phyloP scores from a whole-genome alignment of 2,113 vertebrate genomes.

The Psittacara wagleri region DNA sequence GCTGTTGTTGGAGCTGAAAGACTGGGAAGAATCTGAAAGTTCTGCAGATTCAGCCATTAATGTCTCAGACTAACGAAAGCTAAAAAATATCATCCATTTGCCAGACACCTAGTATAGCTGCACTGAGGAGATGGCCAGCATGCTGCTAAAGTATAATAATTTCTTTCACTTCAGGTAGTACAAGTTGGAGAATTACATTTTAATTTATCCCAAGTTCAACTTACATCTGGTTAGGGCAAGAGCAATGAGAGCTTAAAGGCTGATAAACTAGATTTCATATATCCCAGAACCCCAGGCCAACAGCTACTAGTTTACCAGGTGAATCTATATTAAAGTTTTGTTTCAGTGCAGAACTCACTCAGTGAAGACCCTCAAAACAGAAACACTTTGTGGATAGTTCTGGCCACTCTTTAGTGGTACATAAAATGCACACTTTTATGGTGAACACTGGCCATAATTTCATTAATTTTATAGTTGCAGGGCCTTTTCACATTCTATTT shows the following conservation, averaged over 20 bases:
- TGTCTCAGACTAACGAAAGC: not conserved
- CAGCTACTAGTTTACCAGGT: not conserved
- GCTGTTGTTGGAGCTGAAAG: not conserved
- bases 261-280: not conserved
- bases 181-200: not conserved
- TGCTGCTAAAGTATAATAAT: not conserved
- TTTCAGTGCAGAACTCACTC: not conserved
- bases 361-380: not conserved
- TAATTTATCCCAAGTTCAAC: not conserved
- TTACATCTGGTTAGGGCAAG: not conserved
- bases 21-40: not conserved
- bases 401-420: not conserved
- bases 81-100: not conserved
- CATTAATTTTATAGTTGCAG: not conserved
- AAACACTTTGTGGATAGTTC: not conserved
- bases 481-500: not conserved
- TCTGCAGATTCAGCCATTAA: not conserved
- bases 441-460: not conserved
- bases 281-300: not conserved
- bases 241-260: not conserved
- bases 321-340: not conserved
- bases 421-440: not conserved
- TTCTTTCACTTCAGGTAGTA: not conserved
- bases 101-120: not conserved
- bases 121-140: not conserved